Conservation (phyloP, 2,113 vertebrate species). For the Piprites chloris region DNA sequence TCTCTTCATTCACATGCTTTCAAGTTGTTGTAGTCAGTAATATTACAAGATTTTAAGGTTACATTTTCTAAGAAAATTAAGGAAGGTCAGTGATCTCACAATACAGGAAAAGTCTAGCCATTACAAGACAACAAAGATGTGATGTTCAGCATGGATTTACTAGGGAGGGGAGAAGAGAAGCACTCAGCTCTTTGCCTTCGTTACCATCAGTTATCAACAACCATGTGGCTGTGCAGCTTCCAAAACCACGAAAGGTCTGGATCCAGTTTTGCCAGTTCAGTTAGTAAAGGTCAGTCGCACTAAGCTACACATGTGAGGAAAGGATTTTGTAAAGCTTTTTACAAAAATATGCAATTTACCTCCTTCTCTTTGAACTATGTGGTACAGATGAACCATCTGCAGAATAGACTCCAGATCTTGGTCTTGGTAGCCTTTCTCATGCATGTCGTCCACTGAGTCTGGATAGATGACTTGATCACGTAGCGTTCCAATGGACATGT, state of each 20-base stretch:
- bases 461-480: slow-evolving; percentile 98
- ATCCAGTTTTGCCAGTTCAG: neutral
- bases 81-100: neutral
- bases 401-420: slow-evolving; percentile 89
- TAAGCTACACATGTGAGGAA: accelerated
- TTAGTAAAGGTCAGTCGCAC: neutral
- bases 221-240: neutral
- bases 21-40: neutral
- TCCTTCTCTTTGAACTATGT: slow-evolving; percentile 96
- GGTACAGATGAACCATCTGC: slow-evolving; percentile 90
- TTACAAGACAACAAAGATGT: neutral
- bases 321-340: neutral
- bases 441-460: slow-evolving; percentile 91
- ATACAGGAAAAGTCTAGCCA: neutral
- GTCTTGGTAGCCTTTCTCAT: slow-evolving; percentile 84
- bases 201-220: neutral
- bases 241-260: neutral
- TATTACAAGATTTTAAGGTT: neutral
- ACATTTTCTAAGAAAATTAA: neutral
- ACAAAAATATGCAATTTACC: slow-evolving; percentile 69
- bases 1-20: neutral
- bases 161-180: neutral
- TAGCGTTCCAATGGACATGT: slow-evolving; percentile 95
- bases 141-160: neutral
- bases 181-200: neutral